phyloP scores from a whole-genome alignment of 2,797 vertebrate genomes.

The Benthosema pterotum region DNA sequence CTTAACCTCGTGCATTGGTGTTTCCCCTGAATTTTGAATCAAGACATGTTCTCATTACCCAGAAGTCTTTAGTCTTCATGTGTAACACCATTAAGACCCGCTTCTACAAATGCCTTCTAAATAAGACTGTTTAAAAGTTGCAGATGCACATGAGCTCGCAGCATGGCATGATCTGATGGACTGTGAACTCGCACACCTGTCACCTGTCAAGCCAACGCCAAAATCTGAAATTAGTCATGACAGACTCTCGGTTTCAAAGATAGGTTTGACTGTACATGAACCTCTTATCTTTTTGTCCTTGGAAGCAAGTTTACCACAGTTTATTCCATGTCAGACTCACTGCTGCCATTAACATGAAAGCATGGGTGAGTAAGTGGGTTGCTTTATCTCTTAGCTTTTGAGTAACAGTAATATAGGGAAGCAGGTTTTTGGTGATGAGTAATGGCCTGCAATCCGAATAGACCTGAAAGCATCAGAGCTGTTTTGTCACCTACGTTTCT shows the following conservation, averaged over 20 bases:
- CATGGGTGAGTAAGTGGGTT: constrained; percentile 12
- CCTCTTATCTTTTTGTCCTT: background rate
- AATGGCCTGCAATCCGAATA: constrained; percentile 24
- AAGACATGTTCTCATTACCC: background rate
- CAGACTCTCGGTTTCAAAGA: too few relatives aligned
- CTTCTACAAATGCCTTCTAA: too few relatives aligned
- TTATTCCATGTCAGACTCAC: background rate
- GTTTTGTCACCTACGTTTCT: constrained; percentile 12
- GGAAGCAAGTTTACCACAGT: background rate
- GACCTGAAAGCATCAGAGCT: constrained; percentile 3
- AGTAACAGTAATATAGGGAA: constrained; percentile 22
- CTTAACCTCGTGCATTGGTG: background rate
- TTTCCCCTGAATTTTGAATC: background rate
- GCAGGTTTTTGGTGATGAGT: constrained; percentile 43
- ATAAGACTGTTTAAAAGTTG: too few relatives aligned
- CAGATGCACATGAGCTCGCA: too few relatives aligned
- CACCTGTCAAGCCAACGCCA: too few relatives aligned
- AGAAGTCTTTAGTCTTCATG: constrained; percentile 3
- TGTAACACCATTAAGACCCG: too few relatives aligned
- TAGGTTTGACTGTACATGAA: background rate
- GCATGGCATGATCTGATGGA: too few relatives aligned
- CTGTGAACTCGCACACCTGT: too few relatives aligned
- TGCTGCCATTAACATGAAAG: constrained; percentile 20
- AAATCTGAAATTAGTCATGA: too few relatives aligned
- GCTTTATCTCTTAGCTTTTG: constrained; percentile 17